Conservation (phyloP, 2,888 invertebrate genomes). For the Neoitamus cyanurus region DNA sequence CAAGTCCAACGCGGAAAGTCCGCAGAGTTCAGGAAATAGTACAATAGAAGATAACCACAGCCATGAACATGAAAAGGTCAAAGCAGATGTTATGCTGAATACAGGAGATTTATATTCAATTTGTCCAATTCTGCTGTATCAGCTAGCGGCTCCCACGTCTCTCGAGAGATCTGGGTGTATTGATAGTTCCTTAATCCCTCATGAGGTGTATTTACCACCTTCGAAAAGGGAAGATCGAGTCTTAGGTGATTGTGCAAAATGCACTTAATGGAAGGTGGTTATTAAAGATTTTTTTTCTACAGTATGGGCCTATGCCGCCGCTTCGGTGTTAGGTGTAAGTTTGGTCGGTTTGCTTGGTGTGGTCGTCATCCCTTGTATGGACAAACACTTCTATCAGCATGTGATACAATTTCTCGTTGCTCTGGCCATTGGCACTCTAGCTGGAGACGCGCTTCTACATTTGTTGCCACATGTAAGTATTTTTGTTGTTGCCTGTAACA, state of each 20-base stretch:
- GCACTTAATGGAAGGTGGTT: not conserved
- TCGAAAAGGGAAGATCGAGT: slow-evolving; percentile 56
- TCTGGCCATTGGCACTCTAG: slow-evolving; percentile 89
- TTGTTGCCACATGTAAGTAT: slow-evolving; percentile 84
- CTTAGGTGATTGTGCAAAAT: slow-evolving; percentile 57
- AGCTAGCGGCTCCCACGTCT: slow-evolving; percentile 71
- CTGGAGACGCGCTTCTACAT: slow-evolving; percentile 92
- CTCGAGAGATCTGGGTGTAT: slow-evolving; percentile 71
- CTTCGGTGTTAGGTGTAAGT: slow-evolving; percentile 86
- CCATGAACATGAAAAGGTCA: slow-evolving; percentile 2
- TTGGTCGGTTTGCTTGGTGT: slow-evolving; percentile 89
- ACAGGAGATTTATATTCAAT: slow-evolving; percentile 67
- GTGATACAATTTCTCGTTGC: slow-evolving; percentile 92
- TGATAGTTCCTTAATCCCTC: slow-evolving; percentile 62
- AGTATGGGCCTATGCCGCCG: slow-evolving; percentile 87
- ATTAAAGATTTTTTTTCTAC: slow-evolving; percentile 52
- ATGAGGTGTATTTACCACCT: slow-evolving; percentile 53
- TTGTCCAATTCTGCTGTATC: slow-evolving; percentile 77
- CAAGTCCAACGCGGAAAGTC: not conserved
- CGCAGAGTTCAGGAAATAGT: not conserved
- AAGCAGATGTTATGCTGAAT: slow-evolving; percentile 47
- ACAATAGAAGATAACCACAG: not conserved
- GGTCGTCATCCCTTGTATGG: slow-evolving; percentile 92
- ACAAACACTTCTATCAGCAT: slow-evolving; percentile 87
- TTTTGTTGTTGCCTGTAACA: not conserved